phyloP scores from a whole-genome alignment of 2,888 invertebrate genomes.

The Lycophotia porphyrea region DNA sequence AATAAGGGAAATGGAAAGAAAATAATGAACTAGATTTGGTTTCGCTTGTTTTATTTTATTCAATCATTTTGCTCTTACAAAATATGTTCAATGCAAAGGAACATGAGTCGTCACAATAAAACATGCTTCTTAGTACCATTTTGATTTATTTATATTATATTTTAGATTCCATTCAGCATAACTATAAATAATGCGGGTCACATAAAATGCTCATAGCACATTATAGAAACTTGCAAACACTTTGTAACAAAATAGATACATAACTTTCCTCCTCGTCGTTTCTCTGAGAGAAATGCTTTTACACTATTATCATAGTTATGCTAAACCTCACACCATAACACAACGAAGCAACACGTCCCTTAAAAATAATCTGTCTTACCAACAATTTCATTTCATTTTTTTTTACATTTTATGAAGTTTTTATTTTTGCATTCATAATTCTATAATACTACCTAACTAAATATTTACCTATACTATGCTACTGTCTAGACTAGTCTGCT shows the following conservation, averaged over 20 bases:
- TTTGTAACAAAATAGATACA: slow-evolving; percentile 91
- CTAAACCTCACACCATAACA: slow-evolving; percentile 89
- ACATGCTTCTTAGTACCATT: slow-evolving; percentile 91
- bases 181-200: slow-evolving; percentile 90
- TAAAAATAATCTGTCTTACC: slow-evolving; percentile 92
- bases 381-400: slow-evolving; percentile 91
- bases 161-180: slow-evolving; percentile 90
- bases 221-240: slow-evolving; percentile 91
- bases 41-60: slow-evolving; percentile 91
- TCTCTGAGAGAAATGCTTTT: slow-evolving; percentile 88
- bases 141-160: slow-evolving; percentile 90
- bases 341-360: slow-evolving; percentile 90
- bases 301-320: slow-evolving; percentile 90
- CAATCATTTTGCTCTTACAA: slow-evolving; percentile 91
- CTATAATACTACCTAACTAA: slow-evolving; percentile 90
- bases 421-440: slow-evolving; percentile 91
- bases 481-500: slow-evolving; percentile 90
- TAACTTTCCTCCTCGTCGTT: slow-evolving; percentile 86
- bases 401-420: slow-evolving; percentile 90
- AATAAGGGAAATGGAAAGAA: slow-evolving; percentile 67
- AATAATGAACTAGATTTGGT: slow-evolving; percentile 86
- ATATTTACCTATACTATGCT: slow-evolving; percentile 90
- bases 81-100: slow-evolving; percentile 91
- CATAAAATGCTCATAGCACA: slow-evolving; percentile 90
- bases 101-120: slow-evolving; percentile 90